Base-by-base conservation (phyloP, 2,797 vertebrate species). In the Prunella strophiata region DNA sequence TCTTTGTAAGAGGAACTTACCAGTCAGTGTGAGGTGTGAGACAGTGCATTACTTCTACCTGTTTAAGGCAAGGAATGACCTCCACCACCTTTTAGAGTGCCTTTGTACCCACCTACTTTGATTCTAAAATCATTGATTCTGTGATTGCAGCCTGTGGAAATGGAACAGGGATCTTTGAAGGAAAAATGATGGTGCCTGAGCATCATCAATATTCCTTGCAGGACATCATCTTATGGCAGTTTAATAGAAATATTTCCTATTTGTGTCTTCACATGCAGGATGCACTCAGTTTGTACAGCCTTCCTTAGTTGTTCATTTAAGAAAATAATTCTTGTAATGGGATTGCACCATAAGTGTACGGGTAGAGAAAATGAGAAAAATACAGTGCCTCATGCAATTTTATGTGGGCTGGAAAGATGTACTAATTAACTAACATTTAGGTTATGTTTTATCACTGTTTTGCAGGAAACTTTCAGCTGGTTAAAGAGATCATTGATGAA, bases 401-500 rank as follows among this genome's bases (percentile, higher is more conserved):
- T 42, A 8, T 26, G 11, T 71, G 32, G 34, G 26, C 30, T 68
- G 47, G 12, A 50, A 75, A 45, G 26, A 67, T 27, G 8, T 55
- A 25, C 12, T 88, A n/a, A 47, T 52, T 59, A 73, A 52, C 17
- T 57, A 12, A 54, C 7, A 58, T 14, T 25, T 58, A 66, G 10
- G 11, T 93, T 83, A 7, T 72, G 17, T 92, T 92, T 81, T 82
- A 12, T 92, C 32, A 10, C 21, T 94, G 13, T 94, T 86, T 95
- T 89, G 34, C 93, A 99, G 99, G 99, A 80, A 99, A 99, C 93
- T 98, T 98, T 79, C 99, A 99, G 95, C 98, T 99, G 52, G 99
- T 99, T 93, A 99, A 98, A 96, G 99, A 99, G 96, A 99, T 99
- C 20, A 66, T 98, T 47, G 99, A 99, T 57, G 99, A 99, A 96